Percentiles rank a stretch among this genome's conserved stretches.
These are phyloP conservation scores for Cinclus mexicanus DNA, from an alignment of 2,113 vertebrate genomes.

Conservation along the genomic window DNA sequence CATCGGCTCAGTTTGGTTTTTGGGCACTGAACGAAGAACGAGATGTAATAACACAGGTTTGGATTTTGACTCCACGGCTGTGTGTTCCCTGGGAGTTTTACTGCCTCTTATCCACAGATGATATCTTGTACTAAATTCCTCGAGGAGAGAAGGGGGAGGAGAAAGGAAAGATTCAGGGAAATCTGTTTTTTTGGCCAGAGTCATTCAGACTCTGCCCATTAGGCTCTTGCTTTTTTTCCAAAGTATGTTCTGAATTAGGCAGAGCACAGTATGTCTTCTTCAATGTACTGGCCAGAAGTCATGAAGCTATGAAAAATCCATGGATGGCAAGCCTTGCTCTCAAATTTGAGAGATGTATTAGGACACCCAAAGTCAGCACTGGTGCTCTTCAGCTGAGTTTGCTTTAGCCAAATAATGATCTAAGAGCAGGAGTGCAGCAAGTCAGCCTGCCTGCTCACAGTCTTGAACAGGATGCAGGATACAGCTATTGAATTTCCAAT, in stretches of 20 bases:
- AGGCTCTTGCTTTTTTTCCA: not conserved
- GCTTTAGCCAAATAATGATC: not conserved
- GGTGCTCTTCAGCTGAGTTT: not conserved
- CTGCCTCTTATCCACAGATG: not conserved
- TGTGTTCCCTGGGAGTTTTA: not conserved
- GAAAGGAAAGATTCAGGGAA: not conserved
- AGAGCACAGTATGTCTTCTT: not conserved
- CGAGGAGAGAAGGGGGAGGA: not conserved
- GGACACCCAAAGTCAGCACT: not conserved
- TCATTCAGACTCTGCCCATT: not conserved
- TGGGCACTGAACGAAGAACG: rapidly evolving
- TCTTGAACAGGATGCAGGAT: not conserved
- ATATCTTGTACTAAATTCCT: not conserved
- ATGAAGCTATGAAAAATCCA: not conserved
- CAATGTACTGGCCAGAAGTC: not conserved
- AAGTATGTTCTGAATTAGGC: constrained; percentile 32
- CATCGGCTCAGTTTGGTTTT: not conserved
- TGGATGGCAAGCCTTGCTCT: not conserved
- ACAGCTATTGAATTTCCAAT: not conserved
- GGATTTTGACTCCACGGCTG: not conserved
- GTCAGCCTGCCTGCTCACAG: not conserved
- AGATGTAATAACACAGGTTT: not conserved
- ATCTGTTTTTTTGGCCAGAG: not conserved
- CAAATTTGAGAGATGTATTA: not conserved
- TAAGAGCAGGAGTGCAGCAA: not conserved